Evolutionary conservation across 2,888 invertebrate species (phyloP).

Genomic region (Adela reaumurella): DNA sequence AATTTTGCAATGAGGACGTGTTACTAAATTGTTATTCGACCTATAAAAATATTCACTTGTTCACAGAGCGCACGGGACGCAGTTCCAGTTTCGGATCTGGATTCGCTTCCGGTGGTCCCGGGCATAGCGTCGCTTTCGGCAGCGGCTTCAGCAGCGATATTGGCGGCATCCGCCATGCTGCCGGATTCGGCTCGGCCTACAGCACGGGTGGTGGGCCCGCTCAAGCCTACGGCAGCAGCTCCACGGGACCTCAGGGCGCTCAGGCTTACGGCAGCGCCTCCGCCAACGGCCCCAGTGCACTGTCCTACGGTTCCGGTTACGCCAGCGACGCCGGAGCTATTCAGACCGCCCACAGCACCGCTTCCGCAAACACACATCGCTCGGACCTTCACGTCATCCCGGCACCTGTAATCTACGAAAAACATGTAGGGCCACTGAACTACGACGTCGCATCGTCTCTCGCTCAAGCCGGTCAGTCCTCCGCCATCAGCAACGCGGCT

Average conservation of each 20-base stretch:
- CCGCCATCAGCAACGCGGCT: neutral
- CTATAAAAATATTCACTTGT: no score
- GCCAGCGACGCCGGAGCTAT: conserved; percentile 15
- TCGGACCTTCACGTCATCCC: neutral
- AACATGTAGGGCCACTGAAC: conserved; percentile 20
- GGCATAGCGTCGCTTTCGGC: conserved; percentile 25
- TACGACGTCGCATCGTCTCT: conserved; percentile 24
- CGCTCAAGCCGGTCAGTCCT: conserved; percentile 23
- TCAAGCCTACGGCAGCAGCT: conserved; percentile 24
- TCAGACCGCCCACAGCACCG: conserved; percentile 8
- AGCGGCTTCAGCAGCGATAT: conserved; percentile 41
- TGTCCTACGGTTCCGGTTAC: conserved; percentile 30
- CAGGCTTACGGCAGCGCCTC: conserved; percentile 30
- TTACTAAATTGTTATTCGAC: no score
- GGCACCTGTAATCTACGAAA: conserved; percentile 21
- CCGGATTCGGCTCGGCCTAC: conserved; percentile 32
- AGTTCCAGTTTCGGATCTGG: neutral
- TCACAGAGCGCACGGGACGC: neutral
- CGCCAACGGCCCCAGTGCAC: conserved; percentile 20
- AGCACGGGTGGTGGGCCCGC: conserved; percentile 26
- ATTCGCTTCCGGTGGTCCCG: neutral
- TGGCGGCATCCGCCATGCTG: conserved; percentile 37
- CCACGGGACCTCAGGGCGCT: conserved; percentile 20
- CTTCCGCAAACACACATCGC: conserved; percentile 8
- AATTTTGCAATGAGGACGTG: no score